These are phyloP conservation scores for Pygoscelis antarcticus DNA, from an alignment of 2,113 vertebrate genomes.

Conservation along the genomic window DNA sequence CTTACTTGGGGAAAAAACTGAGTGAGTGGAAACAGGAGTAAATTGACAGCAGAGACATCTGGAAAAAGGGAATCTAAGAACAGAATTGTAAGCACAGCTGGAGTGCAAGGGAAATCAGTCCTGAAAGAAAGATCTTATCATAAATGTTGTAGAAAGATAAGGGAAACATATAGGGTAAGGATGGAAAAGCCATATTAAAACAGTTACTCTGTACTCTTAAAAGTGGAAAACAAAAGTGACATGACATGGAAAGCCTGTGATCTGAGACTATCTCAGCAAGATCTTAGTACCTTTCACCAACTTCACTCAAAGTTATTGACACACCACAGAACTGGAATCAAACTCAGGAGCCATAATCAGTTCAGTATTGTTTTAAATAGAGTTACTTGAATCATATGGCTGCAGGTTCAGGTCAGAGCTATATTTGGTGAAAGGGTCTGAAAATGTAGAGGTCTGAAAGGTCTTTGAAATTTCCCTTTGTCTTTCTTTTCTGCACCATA, in stretches of 20 bases:
- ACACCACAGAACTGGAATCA: background rate
- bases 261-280: background rate
- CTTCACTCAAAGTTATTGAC: background rate
- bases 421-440: background rate
- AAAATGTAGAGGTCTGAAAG: background rate
- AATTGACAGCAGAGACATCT: background rate
- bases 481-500: background rate
- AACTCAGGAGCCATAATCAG: background rate
- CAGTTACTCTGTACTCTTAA: background rate
- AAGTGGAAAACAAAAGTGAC: background rate
- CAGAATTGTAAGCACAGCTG: background rate
- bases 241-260: background rate
- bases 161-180: background rate
- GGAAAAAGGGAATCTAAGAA: background rate
- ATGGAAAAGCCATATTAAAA: background rate
- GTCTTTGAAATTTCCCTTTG: background rate
- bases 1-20: background rate
- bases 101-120: background rate
- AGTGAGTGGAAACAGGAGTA: conserved; percentile 1
- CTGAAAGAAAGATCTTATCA: background rate
- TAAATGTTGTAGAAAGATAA: background rate
- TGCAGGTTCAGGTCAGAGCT: background rate
- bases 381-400: background rate
- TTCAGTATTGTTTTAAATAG: background rate
- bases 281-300: background rate